phyloP scores from a whole-genome alignment of 2,113 vertebrate genomes.

The Paradoxurus hermaphroditus region DNA sequence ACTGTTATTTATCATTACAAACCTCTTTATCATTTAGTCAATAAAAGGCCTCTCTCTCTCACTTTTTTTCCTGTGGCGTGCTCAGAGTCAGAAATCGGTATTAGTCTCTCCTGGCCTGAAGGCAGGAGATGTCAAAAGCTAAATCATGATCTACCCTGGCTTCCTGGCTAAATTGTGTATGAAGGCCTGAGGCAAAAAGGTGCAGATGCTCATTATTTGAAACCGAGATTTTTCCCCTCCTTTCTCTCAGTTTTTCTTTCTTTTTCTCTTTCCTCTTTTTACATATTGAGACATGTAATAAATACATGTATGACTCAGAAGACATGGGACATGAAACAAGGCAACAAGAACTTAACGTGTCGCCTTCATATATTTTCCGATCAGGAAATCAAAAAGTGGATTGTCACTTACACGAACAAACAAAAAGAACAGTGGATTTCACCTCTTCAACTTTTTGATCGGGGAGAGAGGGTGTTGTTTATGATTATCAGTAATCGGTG shows the following conservation, averaged over 20 bases:
- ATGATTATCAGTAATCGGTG: background rate
- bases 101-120: conserved; percentile 96
- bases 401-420: conserved; percentile 21
- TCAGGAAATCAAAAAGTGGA: conserved; percentile 61
- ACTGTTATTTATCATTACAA: conserved; percentile 99
- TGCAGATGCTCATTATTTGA: conserved; percentile 99
- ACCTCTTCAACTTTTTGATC: conserved; percentile 79
- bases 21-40: conserved; percentile 99
- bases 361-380: conserved; percentile 69
- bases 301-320: conserved; percentile 76
- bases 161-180: conserved; percentile 99
- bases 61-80: conserved; percentile 92
- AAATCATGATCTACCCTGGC: conserved; percentile 99
- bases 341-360: conserved; percentile 63
- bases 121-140: conserved; percentile 99
- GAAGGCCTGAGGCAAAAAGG: conserved; percentile 98
- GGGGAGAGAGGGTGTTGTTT: conserved; percentile 40
- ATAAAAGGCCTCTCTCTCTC: conserved; percentile 97
- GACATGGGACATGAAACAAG: conserved; percentile 72
- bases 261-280: conserved; percentile 76
- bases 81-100: conserved; percentile 99
- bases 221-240: conserved; percentile 86
- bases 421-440: conserved; percentile 60
- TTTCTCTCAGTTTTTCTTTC: conserved; percentile 76
- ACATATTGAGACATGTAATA: conserved; percentile 84